These are phyloP conservation scores for Vicugna pacos DNA, from an alignment of 2,113 vertebrate genomes.

Conservation along the genomic window DNA sequence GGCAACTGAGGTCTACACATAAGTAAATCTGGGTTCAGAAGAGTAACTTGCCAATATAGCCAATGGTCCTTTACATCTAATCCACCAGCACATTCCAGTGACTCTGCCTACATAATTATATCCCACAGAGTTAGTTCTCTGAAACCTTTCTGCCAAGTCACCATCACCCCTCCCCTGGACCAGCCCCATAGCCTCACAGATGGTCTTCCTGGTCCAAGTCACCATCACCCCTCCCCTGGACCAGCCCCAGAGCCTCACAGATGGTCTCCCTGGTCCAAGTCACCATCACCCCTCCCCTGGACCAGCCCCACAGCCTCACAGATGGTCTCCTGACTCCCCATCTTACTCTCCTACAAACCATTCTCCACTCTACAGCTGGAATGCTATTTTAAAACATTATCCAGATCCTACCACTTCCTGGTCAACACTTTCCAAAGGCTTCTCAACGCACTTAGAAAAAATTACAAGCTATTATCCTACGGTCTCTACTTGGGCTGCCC, in stretches of 20 bases:
- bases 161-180: background rate
- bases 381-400: background rate
- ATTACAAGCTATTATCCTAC: background rate
- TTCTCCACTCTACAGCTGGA: background rate
- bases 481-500: background rate
- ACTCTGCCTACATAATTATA: background rate
- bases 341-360: background rate
- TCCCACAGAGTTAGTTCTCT: background rate
- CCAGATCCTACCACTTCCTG: background rate
- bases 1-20: background rate
- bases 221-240: background rate
- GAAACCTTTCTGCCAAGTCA: background rate
- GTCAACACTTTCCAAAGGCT: background rate
- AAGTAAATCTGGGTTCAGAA: background rate
- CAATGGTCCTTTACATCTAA: background rate
- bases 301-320: background rate
- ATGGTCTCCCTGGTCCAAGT: background rate
- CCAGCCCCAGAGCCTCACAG: background rate
- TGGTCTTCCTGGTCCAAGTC: background rate
- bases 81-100: background rate
- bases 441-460: background rate
- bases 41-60: background rate
- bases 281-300: background rate
- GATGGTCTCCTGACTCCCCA: fast-evolving
- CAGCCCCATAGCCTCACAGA: background rate